Evolutionary conservation across 2,888 invertebrate genomes (phyloP).

Genomic region (Andricus quercusramuli): DNA sequence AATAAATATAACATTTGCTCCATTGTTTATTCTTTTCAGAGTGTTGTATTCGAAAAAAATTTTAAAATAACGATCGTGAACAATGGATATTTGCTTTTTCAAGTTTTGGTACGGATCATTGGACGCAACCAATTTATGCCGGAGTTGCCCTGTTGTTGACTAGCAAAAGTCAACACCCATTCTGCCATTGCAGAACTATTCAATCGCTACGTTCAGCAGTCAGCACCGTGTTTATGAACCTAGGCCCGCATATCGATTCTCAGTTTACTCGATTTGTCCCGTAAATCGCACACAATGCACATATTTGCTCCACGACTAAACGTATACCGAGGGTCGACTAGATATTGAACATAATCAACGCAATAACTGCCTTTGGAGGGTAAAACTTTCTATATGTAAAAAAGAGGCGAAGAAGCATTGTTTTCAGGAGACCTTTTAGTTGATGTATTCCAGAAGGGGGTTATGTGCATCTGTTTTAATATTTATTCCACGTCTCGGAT

Average conservation of each 20-base stretch:
- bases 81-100: slow-evolving; percentile 19
- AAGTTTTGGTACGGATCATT: slow-evolving; percentile 4
- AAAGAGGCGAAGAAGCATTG: background rate
- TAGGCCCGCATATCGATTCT: slow-evolving; percentile 36
- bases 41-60: slow-evolving; percentile 18
- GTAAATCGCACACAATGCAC: slow-evolving; percentile 40
- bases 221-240: slow-evolving; percentile 35
- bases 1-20: background rate
- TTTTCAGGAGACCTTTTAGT: background rate
- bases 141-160: slow-evolving; percentile 20
- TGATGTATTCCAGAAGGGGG: background rate
- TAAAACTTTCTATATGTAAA: background rate
- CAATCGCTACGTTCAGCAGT: slow-evolving; percentile 29
- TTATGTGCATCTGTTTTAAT: background rate
- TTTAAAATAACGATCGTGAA: slow-evolving; percentile 15
- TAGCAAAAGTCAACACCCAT: slow-evolving; percentile 36
- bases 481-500: background rate
- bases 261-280: slow-evolving; percentile 40
- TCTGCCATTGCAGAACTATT: slow-evolving; percentile 35
- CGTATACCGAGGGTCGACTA: slow-evolving; percentile 27
- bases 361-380: background rate
- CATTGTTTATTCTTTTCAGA: slow-evolving; percentile 4
- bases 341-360: slow-evolving; percentile 27
- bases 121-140: slow-evolving; percentile 26
- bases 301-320: slow-evolving; percentile 36